Evolutionary conservation across 2,888 invertebrate species (phyloP), one percentile per base, ranked within the genome.

Genomic region (Norana najaformis): DNA sequence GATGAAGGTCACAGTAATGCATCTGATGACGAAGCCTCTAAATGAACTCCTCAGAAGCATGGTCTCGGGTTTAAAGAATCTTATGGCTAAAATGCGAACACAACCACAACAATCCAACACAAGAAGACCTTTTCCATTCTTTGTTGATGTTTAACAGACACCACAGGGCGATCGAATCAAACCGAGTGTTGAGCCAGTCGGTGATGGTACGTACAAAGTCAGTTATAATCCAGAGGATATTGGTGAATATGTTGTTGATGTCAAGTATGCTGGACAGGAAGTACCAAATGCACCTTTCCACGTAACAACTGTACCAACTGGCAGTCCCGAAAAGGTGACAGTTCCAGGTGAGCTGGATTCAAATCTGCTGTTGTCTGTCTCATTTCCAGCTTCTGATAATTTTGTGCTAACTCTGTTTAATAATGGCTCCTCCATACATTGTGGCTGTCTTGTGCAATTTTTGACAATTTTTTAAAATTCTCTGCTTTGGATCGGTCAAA

Each of bases 191-290:
- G 83, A 83, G 5, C 83, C 83, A 18, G 89, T 83, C n/a, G 89
- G 89, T n/a, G 89, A 89, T 82, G 89, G 89, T n/a, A 89, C 89
- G 13, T 89, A 83, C 88, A 37, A 88, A 13, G 91, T 89, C 41
- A 88, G n/a, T 20, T 91, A 91, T 82, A 90, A 85, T 23, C 91
- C 91, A 38, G 91, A 91, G 35, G 91, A 91, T 30, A 88, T 90
- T 11, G 91, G 91, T 14, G 88, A 41, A 34, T 83, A 91, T 69
- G 37, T 37, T 38, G 82, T 91, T 20, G 36, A 41, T 23, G 90
- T 91, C 41, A 91, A 90, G 83, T 90, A 90, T 23, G 91, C 90
- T 6, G 89, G 90, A n/a, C 85, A 90, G 82, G 90, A 90, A 37
- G 41, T 91, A 35, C 90, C 91, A n/a, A 85, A 82, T 37, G 88